A percentile compares a stretch with the other conserved stretches of the same genome.
These are phyloP conservation scores for Pseudonaja textilis DNA, from an alignment of 2,113 vertebrate genomes.

Conservation along the genomic window DNA sequence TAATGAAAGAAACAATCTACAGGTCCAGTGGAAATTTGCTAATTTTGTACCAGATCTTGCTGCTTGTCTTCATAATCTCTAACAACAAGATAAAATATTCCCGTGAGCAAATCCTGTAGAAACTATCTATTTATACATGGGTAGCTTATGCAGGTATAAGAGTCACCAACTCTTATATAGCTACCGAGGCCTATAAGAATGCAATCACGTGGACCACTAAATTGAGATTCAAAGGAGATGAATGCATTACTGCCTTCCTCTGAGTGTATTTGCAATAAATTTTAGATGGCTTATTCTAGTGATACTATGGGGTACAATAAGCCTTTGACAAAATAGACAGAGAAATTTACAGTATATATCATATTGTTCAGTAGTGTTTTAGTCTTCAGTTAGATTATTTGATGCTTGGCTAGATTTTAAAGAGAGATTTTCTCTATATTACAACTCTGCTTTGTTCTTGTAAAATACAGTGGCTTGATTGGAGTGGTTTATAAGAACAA, in stretches of 20 bases:
- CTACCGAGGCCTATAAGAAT: not conserved
- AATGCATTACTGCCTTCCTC: constrained; percentile 2
- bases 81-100: not conserved
- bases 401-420: constrained; percentile 15
- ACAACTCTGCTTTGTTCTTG: constrained; percentile 13
- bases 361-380: constrained; percentile 16
- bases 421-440: not conserved
- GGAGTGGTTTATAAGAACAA: constrained; percentile 24
- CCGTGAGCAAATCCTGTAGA: not conserved
- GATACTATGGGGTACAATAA: constrained; percentile 25
- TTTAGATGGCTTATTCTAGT: constrained; percentile 36
- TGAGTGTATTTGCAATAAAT: not conserved
- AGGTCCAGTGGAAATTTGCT: not conserved
- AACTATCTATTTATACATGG: constrained; percentile 4
- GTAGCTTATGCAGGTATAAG: constrained; percentile 3
- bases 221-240: constrained; percentile 45
- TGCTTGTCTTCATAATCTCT: not conserved
- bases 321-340: constrained; percentile 37
- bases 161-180: not conserved
- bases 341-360: constrained; percentile 16
- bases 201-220: constrained; percentile 10
- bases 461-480: not conserved
- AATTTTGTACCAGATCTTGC: not conserved
- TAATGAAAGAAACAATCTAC: constrained; percentile 7
- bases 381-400: not conserved